These are phyloP conservation scores for Drosophila sulfurigaster DNA, from an alignment of 1,140 invertebrate genomes.

Conservation along the genomic window DNA sequence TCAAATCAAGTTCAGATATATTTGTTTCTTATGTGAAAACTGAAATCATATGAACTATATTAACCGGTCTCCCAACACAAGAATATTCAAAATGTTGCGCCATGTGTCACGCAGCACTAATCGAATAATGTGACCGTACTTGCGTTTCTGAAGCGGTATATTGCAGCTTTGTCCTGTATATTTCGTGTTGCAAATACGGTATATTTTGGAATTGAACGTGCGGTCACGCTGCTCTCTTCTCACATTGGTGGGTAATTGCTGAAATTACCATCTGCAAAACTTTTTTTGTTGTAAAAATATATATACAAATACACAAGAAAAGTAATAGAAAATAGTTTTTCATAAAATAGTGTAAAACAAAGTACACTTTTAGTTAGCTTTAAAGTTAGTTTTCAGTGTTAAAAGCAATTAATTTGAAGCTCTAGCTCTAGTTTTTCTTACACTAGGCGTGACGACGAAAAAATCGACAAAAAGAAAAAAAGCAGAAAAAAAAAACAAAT, in stretches of 20 bases:
- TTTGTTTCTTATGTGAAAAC: too few relatives aligned
- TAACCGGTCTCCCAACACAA: too few relatives aligned
- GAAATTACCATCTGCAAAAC: constrained; percentile 57
- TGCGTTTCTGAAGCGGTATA: not conserved
- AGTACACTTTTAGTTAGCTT: constrained; percentile 75
- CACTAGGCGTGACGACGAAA: constrained; percentile 56
- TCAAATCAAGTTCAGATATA: too few relatives aligned
- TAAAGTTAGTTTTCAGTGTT: constrained; percentile 72
- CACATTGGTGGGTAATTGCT: constrained; percentile 58
- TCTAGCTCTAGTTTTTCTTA: constrained; percentile 52
- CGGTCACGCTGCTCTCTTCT: constrained; percentile 47
- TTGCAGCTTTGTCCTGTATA: not conserved
- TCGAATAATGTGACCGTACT: not conserved
- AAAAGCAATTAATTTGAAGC: constrained; percentile 58
- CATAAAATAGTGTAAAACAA: constrained; percentile 73
- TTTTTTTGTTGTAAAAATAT: constrained; percentile 58
- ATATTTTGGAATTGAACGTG: constrained; percentile 4
- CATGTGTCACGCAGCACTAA: too few relatives aligned
- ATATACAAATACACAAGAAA: constrained; percentile 56
- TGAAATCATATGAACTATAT: too few relatives aligned
- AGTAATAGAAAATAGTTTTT: constrained; percentile 56
- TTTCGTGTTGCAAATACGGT: not conserved
- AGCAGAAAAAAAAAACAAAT: constrained; percentile 41
- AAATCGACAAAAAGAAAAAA: constrained; percentile 52
- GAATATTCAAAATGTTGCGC: too few relatives aligned